These are phyloP conservation scores for Puffinus mauretanicus DNA, from an alignment of 2,113 vertebrate species.

Conservation along the genomic window DNA sequence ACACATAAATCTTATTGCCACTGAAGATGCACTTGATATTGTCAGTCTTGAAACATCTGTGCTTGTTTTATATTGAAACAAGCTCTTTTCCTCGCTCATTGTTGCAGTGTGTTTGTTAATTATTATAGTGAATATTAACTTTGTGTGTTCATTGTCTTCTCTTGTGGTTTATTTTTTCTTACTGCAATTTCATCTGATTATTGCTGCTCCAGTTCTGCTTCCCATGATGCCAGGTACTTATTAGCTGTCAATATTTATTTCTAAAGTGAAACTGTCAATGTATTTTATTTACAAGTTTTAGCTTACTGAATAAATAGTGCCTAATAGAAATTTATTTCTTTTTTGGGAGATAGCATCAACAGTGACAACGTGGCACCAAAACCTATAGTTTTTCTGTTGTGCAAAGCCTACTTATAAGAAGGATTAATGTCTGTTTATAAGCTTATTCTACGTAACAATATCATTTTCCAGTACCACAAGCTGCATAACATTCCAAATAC, in stretches of 20 bases:
- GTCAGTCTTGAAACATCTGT: not conserved
- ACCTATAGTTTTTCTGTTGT: not conserved
- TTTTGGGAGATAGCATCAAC: not conserved
- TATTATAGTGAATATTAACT: not conserved
- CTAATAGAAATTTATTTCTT: not conserved
- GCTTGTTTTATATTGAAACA: not conserved
- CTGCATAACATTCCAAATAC: not conserved
- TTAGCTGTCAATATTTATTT: not conserved
- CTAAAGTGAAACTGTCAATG: not conserved
- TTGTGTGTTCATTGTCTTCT: not conserved
- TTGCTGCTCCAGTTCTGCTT: not conserved
- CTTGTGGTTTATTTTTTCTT: not conserved
- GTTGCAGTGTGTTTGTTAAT: constrained; percentile 4
- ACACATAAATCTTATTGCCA: not conserved
- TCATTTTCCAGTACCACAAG: not conserved
- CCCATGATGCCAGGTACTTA: not conserved
- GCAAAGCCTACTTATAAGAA: not conserved
- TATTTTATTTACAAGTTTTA: not conserved
- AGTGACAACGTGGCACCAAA: not conserved
- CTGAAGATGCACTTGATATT: not conserved
- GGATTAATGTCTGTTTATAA: not conserved
- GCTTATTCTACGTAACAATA: not conserved
- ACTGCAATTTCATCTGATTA: not conserved
- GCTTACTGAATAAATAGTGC: not conserved
- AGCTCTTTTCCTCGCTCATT: not conserved